These are phyloP conservation scores for Siniperca obscura DNA, from an alignment of 2,797 vertebrate genomes.

Conservation along the genomic window DNA sequence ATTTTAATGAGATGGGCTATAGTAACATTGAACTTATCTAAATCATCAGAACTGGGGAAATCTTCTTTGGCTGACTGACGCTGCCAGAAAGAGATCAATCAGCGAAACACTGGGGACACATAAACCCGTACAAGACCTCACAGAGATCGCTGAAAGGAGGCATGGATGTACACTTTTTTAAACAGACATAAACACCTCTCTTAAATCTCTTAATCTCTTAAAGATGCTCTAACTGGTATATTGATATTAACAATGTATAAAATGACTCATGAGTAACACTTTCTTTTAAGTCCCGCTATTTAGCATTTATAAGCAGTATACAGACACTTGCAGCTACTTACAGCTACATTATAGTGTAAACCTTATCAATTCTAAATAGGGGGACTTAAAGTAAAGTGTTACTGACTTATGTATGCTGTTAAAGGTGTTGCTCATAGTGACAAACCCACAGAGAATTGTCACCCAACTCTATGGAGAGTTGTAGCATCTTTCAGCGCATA, in stretches of 20 bases:
- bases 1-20: conserved; percentile 75
- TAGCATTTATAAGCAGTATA: too few species aligned
- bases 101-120: conserved; percentile 39
- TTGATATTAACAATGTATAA: too few species aligned
- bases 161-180: not conserved
- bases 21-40: conserved; percentile 62
- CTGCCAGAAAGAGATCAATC: conserved; percentile 52
- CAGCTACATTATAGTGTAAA: not conserved
- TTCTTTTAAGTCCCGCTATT: too few species aligned
- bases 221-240: too few species aligned
- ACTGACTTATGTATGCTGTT: not conserved
- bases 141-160: not conserved
- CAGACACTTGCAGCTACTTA: not conserved
- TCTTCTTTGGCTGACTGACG: conserved; percentile 28
- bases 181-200: not conserved
- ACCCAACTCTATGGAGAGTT: not conserved
- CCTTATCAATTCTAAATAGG: not conserved
- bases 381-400: not conserved
- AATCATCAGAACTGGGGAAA: conserved; percentile 60
- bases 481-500: too few species aligned
- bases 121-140: conserved; percentile 16
- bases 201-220: too few species aligned
- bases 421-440: not conserved
- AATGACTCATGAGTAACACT: too few species aligned
- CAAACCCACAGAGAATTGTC: not conserved